Base-by-base conservation (phyloP, 2,888 invertebrate species). In the Nebria salina region DNA sequence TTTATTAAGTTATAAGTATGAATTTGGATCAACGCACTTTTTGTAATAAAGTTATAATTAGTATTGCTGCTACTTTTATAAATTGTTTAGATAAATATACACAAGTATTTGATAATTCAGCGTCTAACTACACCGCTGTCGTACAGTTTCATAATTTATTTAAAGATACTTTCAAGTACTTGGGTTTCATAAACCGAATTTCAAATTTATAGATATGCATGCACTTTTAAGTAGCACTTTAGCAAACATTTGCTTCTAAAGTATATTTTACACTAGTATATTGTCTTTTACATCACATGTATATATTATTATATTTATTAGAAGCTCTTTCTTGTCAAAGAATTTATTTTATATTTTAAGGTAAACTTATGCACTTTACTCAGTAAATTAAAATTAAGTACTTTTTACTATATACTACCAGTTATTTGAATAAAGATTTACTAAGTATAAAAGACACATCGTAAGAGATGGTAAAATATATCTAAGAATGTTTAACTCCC, bases 1-100 rank as follows among this genome's bases (percentile, higher is more conserved):
- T 72, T 72, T 72, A 72, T 26, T 72, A 72, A 72, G 26, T 72
- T 72, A 34, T 72, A 72, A 72, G 26, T 41, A 26, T 72, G 26
- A 54, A 54, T 54, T 54, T 13, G 54, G 13, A 54, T 54, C 54
- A 54, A 54, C 54, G 8, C 8, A 13, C 54, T 11, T 54, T 34
- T 54, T 54, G 54, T 6, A 6, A 54, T 2, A 54, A 54, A 54
- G 54, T 54, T 54, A 54, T 54, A 54, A 54, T 54, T 54, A 54
- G 11, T 5, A 54, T 54, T 54, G 13, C 54, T 54, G 54, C 8
- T 54, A 13, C 54, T 54, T 11, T 54, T 54, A 3, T 7, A 54
- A 8, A 54, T 54, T 54, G 54, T 54, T 54, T 54, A 13, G 11
- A 54, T 54, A 54, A 8, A 54, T 54, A 11, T 54, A 13, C 11